Evolutionary conservation across 1,140 invertebrate genomes (phyloP), one percentile per base, ranked within the genome.

Genomic region (Galendromus occidentalis): DNA sequence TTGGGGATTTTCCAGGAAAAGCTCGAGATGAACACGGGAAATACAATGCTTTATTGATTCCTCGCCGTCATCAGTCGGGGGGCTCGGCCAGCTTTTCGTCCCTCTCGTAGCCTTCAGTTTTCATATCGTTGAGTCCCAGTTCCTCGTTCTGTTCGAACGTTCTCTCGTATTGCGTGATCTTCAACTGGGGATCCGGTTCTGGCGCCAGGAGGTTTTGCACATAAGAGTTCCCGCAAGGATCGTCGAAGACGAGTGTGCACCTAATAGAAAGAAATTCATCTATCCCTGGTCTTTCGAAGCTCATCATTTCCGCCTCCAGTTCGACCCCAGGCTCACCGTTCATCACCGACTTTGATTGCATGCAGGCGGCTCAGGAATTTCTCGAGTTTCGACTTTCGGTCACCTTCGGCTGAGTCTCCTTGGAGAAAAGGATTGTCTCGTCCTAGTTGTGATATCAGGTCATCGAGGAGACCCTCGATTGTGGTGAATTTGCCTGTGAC

Each of bases 211-310:
- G 74, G 73, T 87, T 85, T 81, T 85, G 90, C 44, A 98, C 77
- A 75, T 95, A 98, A 71, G 91, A 95, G 76, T 98, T 98, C 14
- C 95, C 95, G 42, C 93, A 88, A 14, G 93, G 91, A 79, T 98
- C 95, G 76, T 97, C 89, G 45, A 99, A 74, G 18, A 96, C 75
- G 2, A 98, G 69, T 0, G 87, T 92, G 42, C 85, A 77, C 74
- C 69, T 83, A 41, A n/a, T 18, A 6, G 29, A 25, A 66, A 69
- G 33, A 39, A 39, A 66, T 66, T 65, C 7, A 66, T 39, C 63
- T 66, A 69, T 22, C 42, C 28, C 20, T 66, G 20, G 64, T 66
- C 17, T 66, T 68, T 64, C 42, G n/a, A 33, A n/a, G 29, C 66
- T 47, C 2, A 28, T 44, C 22, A 76, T 69, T n/a, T 72, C 69